These are phyloP conservation scores for Phyllotreta striolata DNA, from an alignment of 2,888 invertebrate genomes.

Conservation along the genomic window DNA sequence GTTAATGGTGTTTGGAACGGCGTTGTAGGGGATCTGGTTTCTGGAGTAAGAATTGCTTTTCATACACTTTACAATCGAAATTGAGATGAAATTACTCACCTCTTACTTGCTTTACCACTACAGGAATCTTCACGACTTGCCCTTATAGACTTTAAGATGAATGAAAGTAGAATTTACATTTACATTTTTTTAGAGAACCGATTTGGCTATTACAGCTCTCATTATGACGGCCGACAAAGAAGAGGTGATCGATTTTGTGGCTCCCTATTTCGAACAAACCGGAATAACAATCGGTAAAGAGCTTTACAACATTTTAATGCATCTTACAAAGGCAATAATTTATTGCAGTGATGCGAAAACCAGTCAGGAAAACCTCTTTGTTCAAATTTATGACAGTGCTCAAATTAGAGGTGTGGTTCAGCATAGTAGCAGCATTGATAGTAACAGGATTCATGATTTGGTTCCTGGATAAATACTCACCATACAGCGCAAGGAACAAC, in stretches of 20 bases:
- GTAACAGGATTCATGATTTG: constrained; percentile 88
- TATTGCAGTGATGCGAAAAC: constrained; percentile 80
- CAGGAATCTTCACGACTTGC: not conserved
- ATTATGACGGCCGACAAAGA: constrained; percentile 92
- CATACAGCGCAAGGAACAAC: constrained; percentile 87
- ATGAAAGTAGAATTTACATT: not conserved
- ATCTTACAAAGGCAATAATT: not conserved
- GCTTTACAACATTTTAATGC: not conserved
- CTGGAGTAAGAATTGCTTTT: constrained; percentile 68
- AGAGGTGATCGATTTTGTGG: constrained; percentile 89
- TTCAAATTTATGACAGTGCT: constrained; percentile 95
- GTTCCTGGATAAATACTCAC: constrained; percentile 88
- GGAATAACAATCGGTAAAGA: constrained; percentile 84
- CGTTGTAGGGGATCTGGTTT: constrained; percentile 81
- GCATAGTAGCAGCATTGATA: constrained; percentile 83
- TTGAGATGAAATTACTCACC: too few relatives aligned
- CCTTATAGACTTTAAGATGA: not conserved
- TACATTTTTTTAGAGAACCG: constrained; percentile 73
- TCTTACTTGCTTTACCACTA: not conserved
- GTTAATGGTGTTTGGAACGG: constrained; percentile 83
- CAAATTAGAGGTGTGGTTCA: constrained; percentile 86
- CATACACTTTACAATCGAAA: constrained; percentile 1
- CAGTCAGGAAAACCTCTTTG: constrained; percentile 79
- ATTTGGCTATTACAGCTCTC: constrained; percentile 81
- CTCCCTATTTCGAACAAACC: constrained; percentile 90